A percentile compares a stretch with the other conserved stretches of the same genome.
Conservation (phyloP, 2,888 invertebrate genomes). For the Calameuta filiformis region DNA sequence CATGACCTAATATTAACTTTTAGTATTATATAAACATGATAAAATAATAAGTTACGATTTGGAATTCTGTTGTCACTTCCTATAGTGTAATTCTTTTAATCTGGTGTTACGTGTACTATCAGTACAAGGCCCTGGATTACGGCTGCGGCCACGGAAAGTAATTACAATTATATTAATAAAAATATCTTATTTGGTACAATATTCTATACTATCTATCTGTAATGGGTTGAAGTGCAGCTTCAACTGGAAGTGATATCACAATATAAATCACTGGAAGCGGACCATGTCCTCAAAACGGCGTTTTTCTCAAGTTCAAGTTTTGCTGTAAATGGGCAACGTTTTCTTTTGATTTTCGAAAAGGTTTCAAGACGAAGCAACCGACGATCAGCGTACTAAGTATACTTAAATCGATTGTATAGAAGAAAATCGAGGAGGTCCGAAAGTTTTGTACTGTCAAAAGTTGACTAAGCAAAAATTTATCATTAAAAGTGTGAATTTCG, state of each 20-base stretch:
- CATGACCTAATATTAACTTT: background rate
- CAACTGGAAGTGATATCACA: background rate
- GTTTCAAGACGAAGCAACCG: background rate
- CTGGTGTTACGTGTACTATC: background rate
- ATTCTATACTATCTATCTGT: no score
- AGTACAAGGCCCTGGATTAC: background rate
- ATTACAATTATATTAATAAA: no score
- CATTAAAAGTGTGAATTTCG: background rate
- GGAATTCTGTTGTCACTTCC: background rate
- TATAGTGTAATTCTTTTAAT: background rate
- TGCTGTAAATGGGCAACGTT: background rate
- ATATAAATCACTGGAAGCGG: background rate
- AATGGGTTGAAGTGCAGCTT: background rate
- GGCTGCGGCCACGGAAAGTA: background rate
- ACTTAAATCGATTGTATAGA: no score
- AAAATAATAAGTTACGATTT: background rate
- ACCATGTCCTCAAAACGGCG: background rate
- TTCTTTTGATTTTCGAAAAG: background rate
- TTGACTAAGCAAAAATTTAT: background rate
- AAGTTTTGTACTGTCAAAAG: background rate
- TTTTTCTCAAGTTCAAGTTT: background rate
- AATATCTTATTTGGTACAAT: no score
- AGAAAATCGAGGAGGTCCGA: background rate
- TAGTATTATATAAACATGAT: background rate
- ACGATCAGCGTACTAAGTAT: background rate